These are phyloP conservation scores for Tachyglossus aculeatus DNA, from an alignment of 2,797 vertebrate species.

Conservation along the genomic window DNA sequence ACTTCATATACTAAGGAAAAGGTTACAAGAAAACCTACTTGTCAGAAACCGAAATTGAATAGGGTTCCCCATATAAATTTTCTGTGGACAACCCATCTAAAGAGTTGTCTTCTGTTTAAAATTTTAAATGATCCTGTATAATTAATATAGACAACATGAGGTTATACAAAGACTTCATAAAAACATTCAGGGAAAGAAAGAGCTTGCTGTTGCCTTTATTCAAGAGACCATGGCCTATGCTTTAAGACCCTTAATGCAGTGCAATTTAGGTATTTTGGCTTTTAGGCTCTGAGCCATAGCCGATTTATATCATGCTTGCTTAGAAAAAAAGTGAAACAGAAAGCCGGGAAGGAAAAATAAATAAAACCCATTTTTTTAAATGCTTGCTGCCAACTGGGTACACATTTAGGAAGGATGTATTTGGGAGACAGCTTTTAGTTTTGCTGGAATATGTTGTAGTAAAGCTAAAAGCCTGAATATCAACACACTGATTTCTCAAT, in stretches of 20 bases:
- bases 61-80: background rate
- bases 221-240: background rate
- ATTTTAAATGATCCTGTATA: conserved; percentile 6
- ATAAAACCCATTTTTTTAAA: conserved; percentile 14
- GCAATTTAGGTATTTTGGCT: too few species aligned
- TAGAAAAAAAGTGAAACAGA: too few species aligned
- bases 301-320: too few species aligned
- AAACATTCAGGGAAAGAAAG: background rate
- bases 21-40: conserved; percentile 29
- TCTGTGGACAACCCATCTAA: background rate
- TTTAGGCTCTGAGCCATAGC: too few species aligned
- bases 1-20: conserved; percentile 55
- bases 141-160: conserved; percentile 20
- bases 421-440: conserved; percentile 7
- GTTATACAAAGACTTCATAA: background rate
- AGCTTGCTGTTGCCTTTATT: background rate
- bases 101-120: conserved; percentile 7
- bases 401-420: conserved; percentile 10
- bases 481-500: conserved; percentile 21
- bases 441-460: too few species aligned
- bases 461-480: too few species aligned
- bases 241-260: too few species aligned
- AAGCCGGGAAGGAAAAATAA: too few species aligned
- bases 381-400: conserved; percentile 28
- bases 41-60: conserved; percentile 31